phyloP scores from a whole-genome alignment of 2,888 invertebrate species.

The Dasysyrphus tricinctus region DNA sequence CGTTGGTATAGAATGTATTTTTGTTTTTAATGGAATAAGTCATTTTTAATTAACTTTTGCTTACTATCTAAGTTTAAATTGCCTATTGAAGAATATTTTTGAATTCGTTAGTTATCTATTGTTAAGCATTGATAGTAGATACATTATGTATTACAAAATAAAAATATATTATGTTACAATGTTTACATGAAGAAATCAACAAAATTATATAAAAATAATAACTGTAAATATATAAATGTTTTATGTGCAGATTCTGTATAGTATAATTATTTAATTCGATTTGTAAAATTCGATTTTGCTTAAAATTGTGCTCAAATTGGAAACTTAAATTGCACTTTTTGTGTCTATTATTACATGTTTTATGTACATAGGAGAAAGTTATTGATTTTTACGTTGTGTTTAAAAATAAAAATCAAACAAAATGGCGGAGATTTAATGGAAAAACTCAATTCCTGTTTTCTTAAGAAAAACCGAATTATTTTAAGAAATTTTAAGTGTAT shows the following conservation, averaged over 20 bases:
- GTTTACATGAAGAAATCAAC: constrained; percentile 47
- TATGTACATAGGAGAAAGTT: constrained; percentile 67
- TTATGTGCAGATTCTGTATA: constrained; percentile 67
- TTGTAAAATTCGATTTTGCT: constrained; percentile 69
- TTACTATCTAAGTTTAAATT: constrained; percentile 55
- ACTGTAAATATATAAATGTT: constrained; percentile 40
- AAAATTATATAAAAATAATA: constrained; percentile 42
- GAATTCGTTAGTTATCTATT: constrained; percentile 56
- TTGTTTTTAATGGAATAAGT: constrained; percentile 53
- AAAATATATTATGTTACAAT: constrained; percentile 55
- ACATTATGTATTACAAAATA: constrained; percentile 42
- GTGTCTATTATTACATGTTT: constrained; percentile 20
- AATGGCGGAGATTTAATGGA: background rate
- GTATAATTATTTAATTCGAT: constrained; percentile 63
- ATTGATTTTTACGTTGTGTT: constrained; percentile 29
- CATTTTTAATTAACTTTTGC: constrained; percentile 53
- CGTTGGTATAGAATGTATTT: constrained; percentile 33
- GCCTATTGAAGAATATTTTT: constrained; percentile 65
- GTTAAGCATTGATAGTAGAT: constrained; percentile 47
- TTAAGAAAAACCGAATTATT: background rate
- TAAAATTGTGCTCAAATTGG: constrained; percentile 62
- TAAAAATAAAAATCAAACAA: constrained; percentile 11
- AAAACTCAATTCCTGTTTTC: background rate
- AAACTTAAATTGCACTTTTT: constrained; percentile 69
- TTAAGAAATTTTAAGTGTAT: background rate